phyloP scores from a whole-genome alignment of 2,797 vertebrate genomes.

The Carapus acus region DNA sequence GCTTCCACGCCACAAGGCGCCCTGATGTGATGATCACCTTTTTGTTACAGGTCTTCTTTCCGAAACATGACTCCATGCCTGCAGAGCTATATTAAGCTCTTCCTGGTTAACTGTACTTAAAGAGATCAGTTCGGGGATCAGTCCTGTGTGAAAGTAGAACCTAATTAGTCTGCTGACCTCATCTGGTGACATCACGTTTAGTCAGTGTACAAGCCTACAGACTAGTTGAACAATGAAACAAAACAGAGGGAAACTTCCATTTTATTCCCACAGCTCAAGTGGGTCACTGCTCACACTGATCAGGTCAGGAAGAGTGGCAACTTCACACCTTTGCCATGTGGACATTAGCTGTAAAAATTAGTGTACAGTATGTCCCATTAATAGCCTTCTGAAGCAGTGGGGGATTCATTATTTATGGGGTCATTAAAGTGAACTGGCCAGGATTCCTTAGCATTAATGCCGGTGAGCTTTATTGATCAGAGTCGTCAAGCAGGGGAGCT shows the following conservation, averaged over 20 bases:
- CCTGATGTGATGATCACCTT: slow-evolving; percentile 11
- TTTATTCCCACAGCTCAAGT: slow-evolving; percentile 32
- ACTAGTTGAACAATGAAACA: slow-evolving; percentile 18
- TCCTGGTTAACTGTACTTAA: slow-evolving; percentile 26
- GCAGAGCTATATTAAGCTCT: slow-evolving; percentile 36
- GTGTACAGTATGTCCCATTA: slow-evolving; percentile 51
- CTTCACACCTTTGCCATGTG: slow-evolving; percentile 38
- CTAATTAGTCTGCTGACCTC: slow-evolving; percentile 49
- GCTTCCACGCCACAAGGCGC: background rate
- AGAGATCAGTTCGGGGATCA: slow-evolving; percentile 29
- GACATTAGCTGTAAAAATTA: slow-evolving; percentile 48
- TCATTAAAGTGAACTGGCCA: slow-evolving; percentile 56
- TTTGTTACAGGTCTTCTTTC: slow-evolving; percentile 12
- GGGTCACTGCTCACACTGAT: slow-evolving; percentile 9
- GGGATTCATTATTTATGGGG: slow-evolving; percentile 67
- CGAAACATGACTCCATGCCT: slow-evolving; percentile 48
- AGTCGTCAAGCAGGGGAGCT: slow-evolving; percentile 36
- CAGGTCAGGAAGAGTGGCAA: slow-evolving; percentile 22
- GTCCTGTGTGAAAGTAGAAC: slow-evolving; percentile 17
- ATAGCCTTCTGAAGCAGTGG: slow-evolving; percentile 44
- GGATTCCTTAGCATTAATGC: slow-evolving; percentile 31
- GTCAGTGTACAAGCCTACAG: slow-evolving; percentile 36
- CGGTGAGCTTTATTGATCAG: slow-evolving; percentile 58
- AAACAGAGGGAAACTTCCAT: slow-evolving; percentile 14
- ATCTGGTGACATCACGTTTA: slow-evolving; percentile 52